Evolutionary conservation across 2,797 vertebrate genomes (phyloP).

Genomic region (Pseudopleuronectes americanus): DNA sequence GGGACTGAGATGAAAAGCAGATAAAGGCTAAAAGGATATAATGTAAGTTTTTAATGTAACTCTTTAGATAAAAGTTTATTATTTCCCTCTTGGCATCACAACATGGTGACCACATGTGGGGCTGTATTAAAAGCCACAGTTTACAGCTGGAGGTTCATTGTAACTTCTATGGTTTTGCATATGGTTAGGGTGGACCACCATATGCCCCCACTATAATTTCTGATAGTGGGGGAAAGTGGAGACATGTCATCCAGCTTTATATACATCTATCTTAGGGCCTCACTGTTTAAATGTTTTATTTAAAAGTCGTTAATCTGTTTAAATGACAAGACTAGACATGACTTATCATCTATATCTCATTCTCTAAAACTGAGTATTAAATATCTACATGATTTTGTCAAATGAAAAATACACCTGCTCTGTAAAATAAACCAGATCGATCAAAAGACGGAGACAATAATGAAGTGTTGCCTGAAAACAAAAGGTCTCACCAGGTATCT

Average conservation of each 20-base stretch:
- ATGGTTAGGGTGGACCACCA: too few relatives aligned
- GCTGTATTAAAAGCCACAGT: background rate
- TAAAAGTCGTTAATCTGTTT: background rate
- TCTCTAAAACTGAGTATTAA: too few relatives aligned
- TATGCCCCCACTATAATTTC: too few relatives aligned
- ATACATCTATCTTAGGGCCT: too few relatives aligned
- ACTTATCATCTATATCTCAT: too few relatives aligned
- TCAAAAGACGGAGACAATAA: background rate
- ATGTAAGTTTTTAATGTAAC: slow-evolving; percentile 16
- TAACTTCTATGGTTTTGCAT: background rate
- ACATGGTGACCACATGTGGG: background rate
- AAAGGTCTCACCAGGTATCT: slow-evolving; percentile 92
- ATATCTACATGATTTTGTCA: background rate
- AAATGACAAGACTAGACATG: background rate
- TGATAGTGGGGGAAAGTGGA: too few relatives aligned
- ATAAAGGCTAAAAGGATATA: slow-evolving; percentile 23
- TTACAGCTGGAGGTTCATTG: background rate
- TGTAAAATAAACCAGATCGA: background rate
- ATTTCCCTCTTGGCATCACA: background rate
- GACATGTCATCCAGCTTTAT: too few relatives aligned
- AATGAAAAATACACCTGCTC: background rate
- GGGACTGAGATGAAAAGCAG: slow-evolving; percentile 19
- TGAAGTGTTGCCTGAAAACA: background rate
- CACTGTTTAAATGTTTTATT: too few relatives aligned
- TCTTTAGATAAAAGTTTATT: slow-evolving; percentile 4